A percentile compares a stretch with the other conserved stretches of the same genome.
These are phyloP conservation scores for Malachius bipustulatus DNA, from an alignment of 2,888 invertebrate species.

Conservation along the genomic window DNA sequence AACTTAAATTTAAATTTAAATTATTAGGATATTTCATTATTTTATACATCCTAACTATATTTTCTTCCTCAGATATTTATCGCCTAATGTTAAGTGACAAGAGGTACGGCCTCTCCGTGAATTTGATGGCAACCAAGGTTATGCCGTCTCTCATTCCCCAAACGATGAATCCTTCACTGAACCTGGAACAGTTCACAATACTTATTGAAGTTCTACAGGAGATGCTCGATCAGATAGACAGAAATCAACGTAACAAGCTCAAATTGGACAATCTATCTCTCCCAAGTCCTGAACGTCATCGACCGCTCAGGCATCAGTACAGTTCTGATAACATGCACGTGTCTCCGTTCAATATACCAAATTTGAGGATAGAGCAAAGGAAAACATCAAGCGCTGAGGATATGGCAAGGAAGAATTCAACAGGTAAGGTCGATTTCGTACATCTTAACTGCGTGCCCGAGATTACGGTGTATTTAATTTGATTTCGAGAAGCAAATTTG, in stretches of 20 bases:
- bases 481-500: no score
- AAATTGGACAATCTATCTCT: conserved; percentile 69
- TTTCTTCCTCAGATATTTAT: conserved; percentile 67
- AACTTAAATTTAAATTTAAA: no score
- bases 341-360: conserved; percentile 79
- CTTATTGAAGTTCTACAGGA: conserved; percentile 78
- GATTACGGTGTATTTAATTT: no score
- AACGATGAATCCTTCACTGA: conserved; percentile 77
- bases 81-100: conserved; percentile 81
- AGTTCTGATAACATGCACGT: conserved; percentile 79
- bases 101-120: conserved; percentile 80
- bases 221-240: conserved; percentile 82
- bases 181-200: conserved; percentile 68
- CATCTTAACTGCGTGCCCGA: background rate
- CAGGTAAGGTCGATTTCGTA: conserved; percentile 40
- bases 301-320: conserved; percentile 66
- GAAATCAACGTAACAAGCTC: conserved; percentile 79
- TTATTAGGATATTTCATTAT: no score
- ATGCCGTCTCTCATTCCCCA: conserved; percentile 88
- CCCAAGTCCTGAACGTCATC: conserved; percentile 64
- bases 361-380: conserved; percentile 71
- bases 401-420: conserved; percentile 79
- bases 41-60: no score
- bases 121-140: conserved; percentile 85
- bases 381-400: conserved; percentile 87